Evolutionary conservation across 2,113 vertebrate genomes (phyloP), one percentile per base, ranked within the genome.

Genomic region (Oryctolagus cuniculus): DNA sequence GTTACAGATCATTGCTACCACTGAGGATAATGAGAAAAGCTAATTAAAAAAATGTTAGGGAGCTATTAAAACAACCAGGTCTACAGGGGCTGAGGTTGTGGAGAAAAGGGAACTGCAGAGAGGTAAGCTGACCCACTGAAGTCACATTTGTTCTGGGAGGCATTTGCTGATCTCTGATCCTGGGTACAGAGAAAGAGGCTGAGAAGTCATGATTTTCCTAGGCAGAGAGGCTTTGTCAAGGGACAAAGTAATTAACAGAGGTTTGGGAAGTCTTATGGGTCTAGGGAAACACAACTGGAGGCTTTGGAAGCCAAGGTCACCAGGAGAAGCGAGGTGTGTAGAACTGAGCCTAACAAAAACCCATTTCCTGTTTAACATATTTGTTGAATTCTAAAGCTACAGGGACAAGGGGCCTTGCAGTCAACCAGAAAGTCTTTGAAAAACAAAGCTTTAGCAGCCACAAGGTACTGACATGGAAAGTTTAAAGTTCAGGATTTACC

Each of bases 341-440:
- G 38, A 87, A 84, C 7, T 61, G 12, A 64, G 2, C 6, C 9
- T 44, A 19, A 78, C 61, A 67, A 72, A 38, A 25, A 27, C 19
- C 89, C 24, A 24, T 85, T 82, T 88, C 31, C 2, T 81, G 53
- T 78, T 74, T 44, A 79, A 73, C 38, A 31, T 38, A 38, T 12
- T 87, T 75, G 38, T 83, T 88, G 34, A 72, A 77, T 70, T 91
- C 49, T 84, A 53, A 92, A 96, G 29, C 7, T 67, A 44, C 19
- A 74, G 38, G 9, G 10, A 36, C 11, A 67, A n/a, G 25, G 91
- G 69, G 22, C 21, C 11, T 27, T 24, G 53, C 81, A 77, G 36
- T 25, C 25, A 55, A 86, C 29, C 7, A 78, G 49, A 86, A 88
- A 49, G 3, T 34, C 12, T 78, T 58, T 74, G 74, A 73, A 93